Evolutionary conservation across 2,888 invertebrate species (phyloP).

Genomic region (Thera britannica): DNA sequence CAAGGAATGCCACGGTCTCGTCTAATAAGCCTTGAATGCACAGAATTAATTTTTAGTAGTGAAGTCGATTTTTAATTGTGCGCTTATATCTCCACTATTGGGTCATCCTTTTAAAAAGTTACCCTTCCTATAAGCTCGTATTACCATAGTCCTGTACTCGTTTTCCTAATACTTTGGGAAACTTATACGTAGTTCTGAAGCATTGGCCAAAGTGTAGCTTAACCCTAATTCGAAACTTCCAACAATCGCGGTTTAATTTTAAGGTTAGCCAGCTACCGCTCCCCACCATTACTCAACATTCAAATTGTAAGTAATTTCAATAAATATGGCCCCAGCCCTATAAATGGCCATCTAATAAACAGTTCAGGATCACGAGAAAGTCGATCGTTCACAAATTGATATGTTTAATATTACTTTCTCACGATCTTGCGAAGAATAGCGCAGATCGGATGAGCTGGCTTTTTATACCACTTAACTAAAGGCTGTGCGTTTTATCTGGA

Average conservation of each 20-base stretch:
- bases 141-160: too few species aligned
- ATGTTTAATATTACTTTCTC: conserved; percentile 84
- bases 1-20: too few species aligned
- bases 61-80: too few species aligned
- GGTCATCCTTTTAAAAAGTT: too few species aligned
- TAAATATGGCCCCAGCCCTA: conserved; percentile 78
- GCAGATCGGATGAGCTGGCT: conserved; percentile 19
- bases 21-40: too few species aligned
- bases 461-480: conserved; percentile 18
- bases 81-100: too few species aligned
- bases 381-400: conserved; percentile 79
- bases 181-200: not conserved
- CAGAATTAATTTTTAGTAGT: too few species aligned
- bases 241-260: conserved; percentile 73
- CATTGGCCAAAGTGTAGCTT: not conserved
- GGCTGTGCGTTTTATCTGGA: not conserved
- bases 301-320: conserved; percentile 84
- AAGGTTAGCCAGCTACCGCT: conserved; percentile 69
- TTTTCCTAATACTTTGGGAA: too few species aligned
- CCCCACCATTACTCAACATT: conserved; percentile 74
- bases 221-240: conserved; percentile 63
- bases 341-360: conserved; percentile 80
- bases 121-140: too few species aligned
- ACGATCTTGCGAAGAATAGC: conserved; percentile 60
- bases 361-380: conserved; percentile 82